Conservation (phyloP, 2,113 vertebrate genomes). For the Gobiocypris rarus region DNA sequence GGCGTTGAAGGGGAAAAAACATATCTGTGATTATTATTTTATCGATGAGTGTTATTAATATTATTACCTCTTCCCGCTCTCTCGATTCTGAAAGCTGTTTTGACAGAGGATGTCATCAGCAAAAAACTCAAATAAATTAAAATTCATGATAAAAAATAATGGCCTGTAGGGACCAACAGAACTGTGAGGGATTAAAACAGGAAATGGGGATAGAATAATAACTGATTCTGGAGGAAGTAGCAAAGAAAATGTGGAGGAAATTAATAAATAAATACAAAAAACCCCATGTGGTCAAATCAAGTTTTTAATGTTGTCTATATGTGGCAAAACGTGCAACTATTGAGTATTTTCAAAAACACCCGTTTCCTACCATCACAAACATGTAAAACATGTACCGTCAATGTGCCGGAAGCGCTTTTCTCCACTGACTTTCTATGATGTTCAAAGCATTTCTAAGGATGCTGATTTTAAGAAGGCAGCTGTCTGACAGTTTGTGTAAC, state of each 20-base stretch:
- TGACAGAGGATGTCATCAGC: conserved; percentile 20
- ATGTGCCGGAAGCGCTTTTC: too few relatives aligned
- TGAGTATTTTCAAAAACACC: too few relatives aligned
- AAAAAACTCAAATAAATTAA: conserved; percentile 10
- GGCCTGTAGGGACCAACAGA: conserved; percentile 16
- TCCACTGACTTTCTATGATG: too few relatives aligned
- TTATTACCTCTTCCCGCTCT: not conserved
- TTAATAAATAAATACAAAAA: too few relatives aligned
- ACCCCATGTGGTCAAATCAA: too few relatives aligned
- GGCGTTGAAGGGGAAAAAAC: conserved; percentile 23
- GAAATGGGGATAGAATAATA: conserved; percentile 9
- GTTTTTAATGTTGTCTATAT: too few relatives aligned
- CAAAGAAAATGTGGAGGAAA: not conserved
- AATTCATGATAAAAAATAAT: conserved; percentile 40
- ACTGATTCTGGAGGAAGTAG: conserved; percentile 9
- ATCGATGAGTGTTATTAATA: conserved; percentile 38
- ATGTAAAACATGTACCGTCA: too few relatives aligned
- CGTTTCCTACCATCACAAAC: too few relatives aligned
- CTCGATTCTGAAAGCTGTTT: not conserved
- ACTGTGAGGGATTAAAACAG: conserved; percentile 8
- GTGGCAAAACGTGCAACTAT: too few relatives aligned
- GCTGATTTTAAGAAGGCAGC: too few relatives aligned
- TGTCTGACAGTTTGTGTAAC: too few relatives aligned
- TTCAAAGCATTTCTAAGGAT: too few relatives aligned
- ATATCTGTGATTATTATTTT: conserved; percentile 49